Percentiles rank a stretch among this genome's conserved stretches.
Conservation (phyloP, 2,888 invertebrate genomes). For the Chironomus riparius region DNA sequence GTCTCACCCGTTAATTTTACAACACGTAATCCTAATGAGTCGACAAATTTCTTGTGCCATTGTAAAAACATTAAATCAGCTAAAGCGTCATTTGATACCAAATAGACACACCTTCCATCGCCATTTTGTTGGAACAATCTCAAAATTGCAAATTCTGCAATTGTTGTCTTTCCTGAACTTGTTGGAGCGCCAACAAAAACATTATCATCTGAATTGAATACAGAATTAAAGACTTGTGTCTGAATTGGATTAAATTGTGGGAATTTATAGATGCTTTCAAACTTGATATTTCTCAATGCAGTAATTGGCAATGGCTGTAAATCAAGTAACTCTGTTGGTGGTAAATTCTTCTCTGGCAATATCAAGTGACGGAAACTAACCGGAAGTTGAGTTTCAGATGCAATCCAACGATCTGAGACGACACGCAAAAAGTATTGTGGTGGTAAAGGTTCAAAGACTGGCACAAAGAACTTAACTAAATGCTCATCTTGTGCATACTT, state of each 20-base stretch:
- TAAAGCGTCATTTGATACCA: slow-evolving; percentile 85
- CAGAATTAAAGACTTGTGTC: slow-evolving; percentile 97
- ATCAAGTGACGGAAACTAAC: slow-evolving; percentile 96
- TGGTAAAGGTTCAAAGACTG: slow-evolving; percentile 95
- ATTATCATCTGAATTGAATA: slow-evolving; percentile 97
- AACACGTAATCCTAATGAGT: slow-evolving; percentile 65
- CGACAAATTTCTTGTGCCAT: slow-evolving; percentile 84
- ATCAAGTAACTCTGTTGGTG: slow-evolving; percentile 94
- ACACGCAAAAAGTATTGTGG: slow-evolving; percentile 95
- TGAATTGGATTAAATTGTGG: slow-evolving; percentile 98
- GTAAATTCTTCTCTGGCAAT: slow-evolving; percentile 94
- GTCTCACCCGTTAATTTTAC: slow-evolving; percentile 95
- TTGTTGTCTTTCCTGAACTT: slow-evolving; percentile 86
- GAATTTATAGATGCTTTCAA: slow-evolving; percentile 80
- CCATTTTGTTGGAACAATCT: slow-evolving; percentile 67
- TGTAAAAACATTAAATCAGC: slow-evolving; percentile 84
- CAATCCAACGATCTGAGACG: slow-evolving; percentile 87
- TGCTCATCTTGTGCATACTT: slow-evolving; percentile 94
- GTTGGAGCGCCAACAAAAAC: slow-evolving; percentile 92
- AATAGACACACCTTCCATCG: slow-evolving; percentile 79
- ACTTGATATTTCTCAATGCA: slow-evolving; percentile 78
- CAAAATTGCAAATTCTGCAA: slow-evolving; percentile 92
- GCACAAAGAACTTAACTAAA: slow-evolving; percentile 93
- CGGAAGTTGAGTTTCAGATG: slow-evolving; percentile 90
- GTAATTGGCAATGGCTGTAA: slow-evolving; percentile 92